Conservation (phyloP, 2,888 invertebrate species). For the Leptinotarsa peninsularis region DNA sequence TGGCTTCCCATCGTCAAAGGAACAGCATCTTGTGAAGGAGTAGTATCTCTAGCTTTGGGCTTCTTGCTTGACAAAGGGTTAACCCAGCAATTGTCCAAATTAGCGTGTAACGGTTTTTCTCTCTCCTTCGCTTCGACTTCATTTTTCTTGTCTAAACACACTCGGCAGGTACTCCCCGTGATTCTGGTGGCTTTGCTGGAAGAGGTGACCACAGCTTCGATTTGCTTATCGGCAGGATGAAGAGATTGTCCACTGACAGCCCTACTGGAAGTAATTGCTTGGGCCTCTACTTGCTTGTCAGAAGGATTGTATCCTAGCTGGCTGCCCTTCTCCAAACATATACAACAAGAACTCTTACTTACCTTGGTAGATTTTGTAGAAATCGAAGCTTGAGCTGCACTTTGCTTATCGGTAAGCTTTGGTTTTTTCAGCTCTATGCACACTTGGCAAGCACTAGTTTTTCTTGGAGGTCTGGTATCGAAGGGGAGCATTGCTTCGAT, state of each 20-base stretch:
- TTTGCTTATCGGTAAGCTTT: background rate
- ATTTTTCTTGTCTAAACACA: background rate
- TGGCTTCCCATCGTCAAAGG: background rate
- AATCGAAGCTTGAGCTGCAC: background rate
- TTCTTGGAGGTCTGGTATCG: background rate
- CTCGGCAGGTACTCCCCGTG: background rate
- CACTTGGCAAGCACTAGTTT: background rate
- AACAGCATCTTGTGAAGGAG: background rate
- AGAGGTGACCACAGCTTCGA: background rate
- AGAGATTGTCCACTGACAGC: background rate
- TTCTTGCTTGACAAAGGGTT: background rate
- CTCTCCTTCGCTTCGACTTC: background rate
- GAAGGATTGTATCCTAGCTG: background rate
- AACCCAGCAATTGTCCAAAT: slow-evolving; percentile 2
- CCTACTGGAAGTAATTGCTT: background rate
- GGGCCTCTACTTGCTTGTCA: background rate
- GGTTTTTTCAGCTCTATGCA: background rate
- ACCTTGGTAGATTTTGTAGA: background rate
- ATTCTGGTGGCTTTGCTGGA: slow-evolving; percentile 1
- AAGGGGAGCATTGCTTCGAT: background rate
- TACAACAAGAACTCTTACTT: background rate
- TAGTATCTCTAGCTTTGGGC: background rate
- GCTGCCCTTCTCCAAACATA: background rate
- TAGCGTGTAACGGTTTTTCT: background rate
- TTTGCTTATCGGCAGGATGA: background rate